Evolutionary conservation across 2,113 vertebrate species (phyloP).

Genomic region (Datnioides undecimradiatus): DNA sequence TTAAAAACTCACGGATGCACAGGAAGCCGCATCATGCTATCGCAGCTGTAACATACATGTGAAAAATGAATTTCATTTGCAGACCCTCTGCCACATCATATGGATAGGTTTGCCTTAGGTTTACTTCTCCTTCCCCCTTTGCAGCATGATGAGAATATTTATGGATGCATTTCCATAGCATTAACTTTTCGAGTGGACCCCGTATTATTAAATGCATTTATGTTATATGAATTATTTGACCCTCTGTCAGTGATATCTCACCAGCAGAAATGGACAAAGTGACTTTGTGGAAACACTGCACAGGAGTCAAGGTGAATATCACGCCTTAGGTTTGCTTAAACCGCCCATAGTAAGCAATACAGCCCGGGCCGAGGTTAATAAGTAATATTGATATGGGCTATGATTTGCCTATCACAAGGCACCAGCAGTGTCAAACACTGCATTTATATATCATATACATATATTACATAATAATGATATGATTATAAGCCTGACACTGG

Average conservation of each 20-base stretch:
- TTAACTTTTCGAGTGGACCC: slow-evolving; percentile 52
- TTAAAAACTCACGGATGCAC: background rate
- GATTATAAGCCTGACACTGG: slow-evolving; percentile 56
- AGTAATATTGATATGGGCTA: slow-evolving; percentile 41
- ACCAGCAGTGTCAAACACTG: slow-evolving; percentile 51
- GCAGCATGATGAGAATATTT: slow-evolving; percentile 53
- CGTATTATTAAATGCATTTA: slow-evolving; percentile 49
- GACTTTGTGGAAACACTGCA: slow-evolving; percentile 47
- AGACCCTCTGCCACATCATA: slow-evolving; percentile 1
- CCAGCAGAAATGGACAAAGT: slow-evolving; percentile 29
- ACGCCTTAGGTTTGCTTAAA: slow-evolving; percentile 28
- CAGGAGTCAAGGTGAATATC: slow-evolving; percentile 64
- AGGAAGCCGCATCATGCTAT: background rate
- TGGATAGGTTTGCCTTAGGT: background rate
- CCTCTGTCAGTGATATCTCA: slow-evolving; percentile 53
- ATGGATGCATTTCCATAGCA: slow-evolving; percentile 60
- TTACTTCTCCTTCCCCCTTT: background rate
- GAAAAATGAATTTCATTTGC: slow-evolving; percentile 20
- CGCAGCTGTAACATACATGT: background rate
- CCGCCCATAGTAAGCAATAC: slow-evolving; percentile 46
- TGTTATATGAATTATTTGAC: slow-evolving; percentile 37
- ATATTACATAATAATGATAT: slow-evolving; percentile 62
- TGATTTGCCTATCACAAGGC: slow-evolving; percentile 68
- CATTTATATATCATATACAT: slow-evolving; percentile 51
- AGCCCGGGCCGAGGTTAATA: slow-evolving; percentile 51